Conservation (phyloP, 2,113 vertebrate genomes). For the Chamaea fasciata region DNA sequence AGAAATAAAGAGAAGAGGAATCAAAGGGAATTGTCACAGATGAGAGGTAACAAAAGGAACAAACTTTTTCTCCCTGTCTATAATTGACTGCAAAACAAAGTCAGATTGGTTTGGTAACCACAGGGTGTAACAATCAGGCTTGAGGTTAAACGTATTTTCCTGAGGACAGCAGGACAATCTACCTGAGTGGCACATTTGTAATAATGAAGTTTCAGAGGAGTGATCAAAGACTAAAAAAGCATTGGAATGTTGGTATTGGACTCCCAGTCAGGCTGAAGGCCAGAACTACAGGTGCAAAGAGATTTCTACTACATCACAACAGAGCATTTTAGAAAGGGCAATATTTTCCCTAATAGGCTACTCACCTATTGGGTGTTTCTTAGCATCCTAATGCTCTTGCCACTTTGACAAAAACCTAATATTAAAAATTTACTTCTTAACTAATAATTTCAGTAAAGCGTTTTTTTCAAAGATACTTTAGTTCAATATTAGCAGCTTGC, state of each 20-base stretch:
- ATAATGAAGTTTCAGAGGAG: neutral
- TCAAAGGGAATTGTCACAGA: neutral
- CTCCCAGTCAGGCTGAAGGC: neutral
- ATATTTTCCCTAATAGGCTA: neutral
- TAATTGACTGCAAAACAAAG: neutral
- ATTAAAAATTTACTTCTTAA: neutral
- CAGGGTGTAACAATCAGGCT: neutral
- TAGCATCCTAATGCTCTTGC: neutral
- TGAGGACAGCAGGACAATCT: neutral
- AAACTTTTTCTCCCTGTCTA: neutral
- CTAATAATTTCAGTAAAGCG: neutral
- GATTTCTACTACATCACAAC: neutral
- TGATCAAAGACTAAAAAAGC: neutral
- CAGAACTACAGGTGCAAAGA: neutral
- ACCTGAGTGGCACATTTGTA: neutral
- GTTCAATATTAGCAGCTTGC: neutral
- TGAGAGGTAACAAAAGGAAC: neutral
- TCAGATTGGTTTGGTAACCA: neutral
- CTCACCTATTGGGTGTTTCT: neutral
- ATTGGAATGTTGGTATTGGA: neutral
- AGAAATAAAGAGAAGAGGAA: neutral
- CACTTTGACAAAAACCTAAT: neutral
- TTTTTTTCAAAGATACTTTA: neutral
- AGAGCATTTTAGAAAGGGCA: neutral
- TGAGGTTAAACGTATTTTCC: neutral